Evolutionary conservation across 2,797 vertebrate genomes (phyloP).

Genomic region (Lepus townsendii): DNA sequence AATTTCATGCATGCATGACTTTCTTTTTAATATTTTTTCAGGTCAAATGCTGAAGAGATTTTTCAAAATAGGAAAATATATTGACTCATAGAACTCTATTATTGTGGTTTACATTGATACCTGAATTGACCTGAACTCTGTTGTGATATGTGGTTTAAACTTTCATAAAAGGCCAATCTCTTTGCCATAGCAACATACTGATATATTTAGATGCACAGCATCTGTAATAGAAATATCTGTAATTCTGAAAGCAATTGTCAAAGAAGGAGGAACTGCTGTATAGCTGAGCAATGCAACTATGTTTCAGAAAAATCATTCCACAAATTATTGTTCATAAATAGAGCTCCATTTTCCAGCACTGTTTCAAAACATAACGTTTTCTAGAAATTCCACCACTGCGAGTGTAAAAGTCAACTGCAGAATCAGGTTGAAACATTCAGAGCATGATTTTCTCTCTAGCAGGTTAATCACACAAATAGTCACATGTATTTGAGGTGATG

Average conservation of each 20-base stretch:
- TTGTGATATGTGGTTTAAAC: neutral
- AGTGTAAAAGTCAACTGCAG: neutral
- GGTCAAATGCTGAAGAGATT: neutral
- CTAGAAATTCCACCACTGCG: neutral
- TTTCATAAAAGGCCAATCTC: neutral
- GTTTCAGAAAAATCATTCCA: slow-evolving; percentile 16
- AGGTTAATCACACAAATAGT: neutral
- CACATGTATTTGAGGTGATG: neutral
- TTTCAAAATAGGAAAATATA: slow-evolving; percentile 18
- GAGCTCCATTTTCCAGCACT: neutral
- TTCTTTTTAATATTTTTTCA: slow-evolving; percentile 37
- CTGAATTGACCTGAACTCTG: neutral
- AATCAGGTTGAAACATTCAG: neutral
- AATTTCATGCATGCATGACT: slow-evolving; percentile 36
- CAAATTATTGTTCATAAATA: slow-evolving; percentile 47
- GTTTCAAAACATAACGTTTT: neutral
- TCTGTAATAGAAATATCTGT: neutral
- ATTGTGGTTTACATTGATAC: neutral
- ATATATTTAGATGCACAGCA: neutral
- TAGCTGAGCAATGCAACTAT: neutral
- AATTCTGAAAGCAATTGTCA: slow-evolving; percentile 33
- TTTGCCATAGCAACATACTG: neutral
- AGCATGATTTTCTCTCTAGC: neutral
- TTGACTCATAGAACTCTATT: neutral
- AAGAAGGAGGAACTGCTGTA: neutral